Conservation (phyloP, 2,888 invertebrate species). For the Clostera curtula region DNA sequence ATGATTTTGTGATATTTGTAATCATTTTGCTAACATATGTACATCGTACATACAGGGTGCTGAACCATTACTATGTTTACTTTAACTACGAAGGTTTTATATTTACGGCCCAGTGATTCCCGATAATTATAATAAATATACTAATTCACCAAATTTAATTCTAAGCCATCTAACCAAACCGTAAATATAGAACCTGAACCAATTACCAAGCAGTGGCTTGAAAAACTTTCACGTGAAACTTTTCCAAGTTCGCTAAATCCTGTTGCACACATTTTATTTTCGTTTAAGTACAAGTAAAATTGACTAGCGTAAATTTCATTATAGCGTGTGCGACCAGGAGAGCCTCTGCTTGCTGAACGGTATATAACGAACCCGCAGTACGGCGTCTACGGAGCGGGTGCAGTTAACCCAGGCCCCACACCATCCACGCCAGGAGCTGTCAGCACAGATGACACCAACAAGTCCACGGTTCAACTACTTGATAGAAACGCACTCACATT, state of each 20-base stretch:
- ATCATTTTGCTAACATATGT: too few species aligned
- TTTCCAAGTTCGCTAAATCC: slow-evolving; percentile 11
- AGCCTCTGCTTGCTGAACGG: slow-evolving; percentile 81
- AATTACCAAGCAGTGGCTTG: background rate
- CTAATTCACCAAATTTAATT: too few species aligned
- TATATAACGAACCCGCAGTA: slow-evolving; percentile 87
- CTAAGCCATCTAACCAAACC: too few species aligned
- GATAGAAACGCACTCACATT: slow-evolving; percentile 80
- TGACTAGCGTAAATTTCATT: slow-evolving; percentile 26
- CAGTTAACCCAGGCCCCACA: slow-evolving; percentile 25
- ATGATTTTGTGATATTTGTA: too few species aligned
- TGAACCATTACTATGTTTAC: too few species aligned
- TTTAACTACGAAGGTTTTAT: too few species aligned
- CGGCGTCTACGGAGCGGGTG: slow-evolving; percentile 64
- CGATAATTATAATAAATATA: too few species aligned
- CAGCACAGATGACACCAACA: slow-evolving; percentile 38
- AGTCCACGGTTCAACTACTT: slow-evolving; percentile 74
- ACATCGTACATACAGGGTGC: too few species aligned
- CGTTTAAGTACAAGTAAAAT: slow-evolving; percentile 11
- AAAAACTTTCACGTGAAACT: background rate
- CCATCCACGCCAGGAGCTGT: slow-evolving; percentile 25
- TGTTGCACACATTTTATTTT: slow-evolving; percentile 19
- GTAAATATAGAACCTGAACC: too few species aligned
- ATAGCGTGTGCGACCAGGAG: slow-evolving; percentile 70
- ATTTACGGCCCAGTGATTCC: too few species aligned